Percentiles rank a stretch among this genome's conserved stretches.
phyloP scores from a whole-genome alignment of 2,888 invertebrate genomes.

The Apotomis turbidana region DNA sequence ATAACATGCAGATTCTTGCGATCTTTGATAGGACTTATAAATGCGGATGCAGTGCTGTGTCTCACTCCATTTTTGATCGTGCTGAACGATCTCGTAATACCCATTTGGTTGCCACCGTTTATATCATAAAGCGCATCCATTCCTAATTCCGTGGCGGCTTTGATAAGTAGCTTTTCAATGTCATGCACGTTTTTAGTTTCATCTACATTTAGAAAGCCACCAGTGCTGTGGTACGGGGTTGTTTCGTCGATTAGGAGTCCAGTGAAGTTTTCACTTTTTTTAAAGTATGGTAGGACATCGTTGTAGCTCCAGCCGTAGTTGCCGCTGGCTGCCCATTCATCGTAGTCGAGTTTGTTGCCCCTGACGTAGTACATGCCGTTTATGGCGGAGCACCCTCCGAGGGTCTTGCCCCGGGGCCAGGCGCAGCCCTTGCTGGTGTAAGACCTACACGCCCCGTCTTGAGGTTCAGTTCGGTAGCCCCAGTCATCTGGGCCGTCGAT shows the following conservation, averaged over 20 bases:
- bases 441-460: slow-evolving; percentile 69
- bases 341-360: slow-evolving; percentile 80
- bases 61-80: slow-evolving; percentile 75
- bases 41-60: slow-evolving; percentile 82
- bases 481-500: slow-evolving; percentile 74
- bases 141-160: slow-evolving; percentile 75
- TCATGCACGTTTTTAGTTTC: slow-evolving; percentile 47
- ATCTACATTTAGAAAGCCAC: slow-evolving; percentile 71
- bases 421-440: slow-evolving; percentile 66
- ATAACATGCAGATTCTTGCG: slow-evolving; percentile 73
- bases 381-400: slow-evolving; percentile 84
- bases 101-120: slow-evolving; percentile 77
- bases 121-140: slow-evolving; percentile 62
- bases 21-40: slow-evolving; percentile 66
- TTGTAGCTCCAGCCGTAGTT: slow-evolving; percentile 84
- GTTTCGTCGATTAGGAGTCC: slow-evolving; percentile 49
- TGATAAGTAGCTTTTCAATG: slow-evolving; percentile 59
- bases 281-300: slow-evolving; percentile 77
- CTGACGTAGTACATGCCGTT: slow-evolving; percentile 85
- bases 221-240: slow-evolving; percentile 61
- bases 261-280: slow-evolving; percentile 76
- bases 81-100: slow-evolving; percentile 71
- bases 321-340: slow-evolving; percentile 81
- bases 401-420: slow-evolving; percentile 86
- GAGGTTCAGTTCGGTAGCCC: slow-evolving; percentile 80